Base-by-base conservation (phyloP, 1,140 invertebrate genomes). In the Bradynema listronoti region DNA sequence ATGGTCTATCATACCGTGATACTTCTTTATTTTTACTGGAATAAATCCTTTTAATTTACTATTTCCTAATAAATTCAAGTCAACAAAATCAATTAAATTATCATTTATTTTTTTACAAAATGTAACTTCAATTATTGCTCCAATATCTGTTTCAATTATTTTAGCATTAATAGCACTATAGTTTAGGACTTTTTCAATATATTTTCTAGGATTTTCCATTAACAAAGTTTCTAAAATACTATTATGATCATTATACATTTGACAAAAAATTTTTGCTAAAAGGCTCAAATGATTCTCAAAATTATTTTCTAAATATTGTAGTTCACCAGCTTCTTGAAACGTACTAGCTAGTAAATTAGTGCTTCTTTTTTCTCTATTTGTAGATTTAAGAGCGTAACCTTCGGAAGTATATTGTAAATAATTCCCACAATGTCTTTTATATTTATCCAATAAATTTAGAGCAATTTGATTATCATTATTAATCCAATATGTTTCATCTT, bases 31-130 rank as follows among this genome's bases (percentile, higher is more conserved):
- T 46, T 65, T 64, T 9, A 64, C 56, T 14, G 62, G 62, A 36
- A 65, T 63, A 46, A 55, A 65, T 24, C 62, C 62, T 57, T 64
- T 63, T 24, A 54, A 65, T 56, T 64, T 41, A 54, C 43, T n/a
- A n/a, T n/a, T n/a, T n/a, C n/a, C n/a, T n/a, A n/a, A n/a, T n/a
- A n/a, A n/a, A n/a, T n/a, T 64, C 29, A 64, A n/a, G n/a, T 64
- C 62, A 39, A 51, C 42, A 39, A 46, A 63, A 0, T 45, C 50
- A 22, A 64, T 64, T 24, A 39, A 22, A 43, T 65, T 49, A 42
- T 36, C 32, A 46, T 53, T 50, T 34, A 64, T 64, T 64, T 65
- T 52, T 64, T 64, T 54, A 27, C 62, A 64, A 34, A 61, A 65
- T 55, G 33, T 64, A n/a, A 64, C 62, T 36, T 64, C 32, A 47